These are phyloP conservation scores for Nephrocerus scutellatus DNA, from an alignment of 2,888 invertebrate genomes.

Conservation along the genomic window DNA sequence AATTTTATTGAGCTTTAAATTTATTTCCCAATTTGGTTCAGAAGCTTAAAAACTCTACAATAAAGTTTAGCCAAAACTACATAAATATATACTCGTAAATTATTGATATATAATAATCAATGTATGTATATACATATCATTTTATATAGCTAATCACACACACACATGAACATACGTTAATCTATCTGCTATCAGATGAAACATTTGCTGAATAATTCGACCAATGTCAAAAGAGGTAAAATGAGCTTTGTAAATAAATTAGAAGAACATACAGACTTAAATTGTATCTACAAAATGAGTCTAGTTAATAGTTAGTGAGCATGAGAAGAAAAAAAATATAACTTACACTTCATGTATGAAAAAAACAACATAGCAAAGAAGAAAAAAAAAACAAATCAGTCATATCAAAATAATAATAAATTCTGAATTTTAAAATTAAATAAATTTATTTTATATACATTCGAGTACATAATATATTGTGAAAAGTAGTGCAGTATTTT, in stretches of 20 bases:
- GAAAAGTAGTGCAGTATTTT: too few species aligned
- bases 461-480: too few species aligned
- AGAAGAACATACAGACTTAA: slow-evolving; percentile 4
- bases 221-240: slow-evolving; percentile 18
- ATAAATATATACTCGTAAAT: too few species aligned
- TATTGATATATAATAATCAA: too few species aligned
- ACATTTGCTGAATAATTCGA: slow-evolving; percentile 3
- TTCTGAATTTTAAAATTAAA: slow-evolving; percentile 4
- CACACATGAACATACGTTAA: too few species aligned
- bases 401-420: neutral
- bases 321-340: slow-evolving; percentile 25
- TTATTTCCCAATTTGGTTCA: too few species aligned
- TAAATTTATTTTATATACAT: neutral
- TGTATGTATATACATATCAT: slow-evolving; percentile 4
- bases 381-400: slow-evolving; percentile 4
- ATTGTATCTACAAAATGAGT: slow-evolving; percentile 10
- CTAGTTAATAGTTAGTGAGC: slow-evolving; percentile 23
- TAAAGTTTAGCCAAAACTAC: neutral
- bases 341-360: slow-evolving; percentile 20
- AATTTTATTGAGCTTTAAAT: too few species aligned
- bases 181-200: too few species aligned
- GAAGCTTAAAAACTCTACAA: too few species aligned
- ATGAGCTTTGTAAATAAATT: slow-evolving; percentile 35
- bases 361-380: slow-evolving; percentile 21
- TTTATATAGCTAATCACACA: too few species aligned